Conservation (phyloP, 2,797 vertebrate species). For the Geotrypetes seraphini region DNA sequence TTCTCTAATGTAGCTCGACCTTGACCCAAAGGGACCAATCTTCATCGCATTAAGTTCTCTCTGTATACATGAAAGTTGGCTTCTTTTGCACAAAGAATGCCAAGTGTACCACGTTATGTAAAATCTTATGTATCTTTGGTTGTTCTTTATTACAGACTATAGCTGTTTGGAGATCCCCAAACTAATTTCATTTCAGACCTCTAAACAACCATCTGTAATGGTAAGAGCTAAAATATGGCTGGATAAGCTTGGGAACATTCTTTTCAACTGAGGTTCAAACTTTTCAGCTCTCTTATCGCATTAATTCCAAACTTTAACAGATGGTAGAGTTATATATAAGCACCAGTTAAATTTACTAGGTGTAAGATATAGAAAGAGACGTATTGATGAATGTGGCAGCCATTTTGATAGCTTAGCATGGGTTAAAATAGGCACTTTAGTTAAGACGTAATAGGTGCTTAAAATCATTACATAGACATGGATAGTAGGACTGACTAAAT, state of each 20-base stretch:
- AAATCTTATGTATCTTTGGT: slow-evolving; percentile 20
- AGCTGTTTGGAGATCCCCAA: slow-evolving; percentile 31
- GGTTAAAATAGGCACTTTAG: too few species aligned
- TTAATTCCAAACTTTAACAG: too few species aligned
- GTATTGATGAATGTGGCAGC: too few species aligned
- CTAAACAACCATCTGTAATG: slow-evolving; percentile 22
- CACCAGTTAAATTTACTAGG: too few species aligned
- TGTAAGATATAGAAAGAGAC: too few species aligned
- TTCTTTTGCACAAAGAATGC: slow-evolving; percentile 20
- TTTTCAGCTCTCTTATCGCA: too few species aligned
- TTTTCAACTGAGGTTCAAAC: too few species aligned
- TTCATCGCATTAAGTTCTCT: slow-evolving; percentile 39
- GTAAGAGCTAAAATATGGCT: slow-evolving; percentile 31
- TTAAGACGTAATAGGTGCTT: too few species aligned
- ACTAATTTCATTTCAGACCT: slow-evolving; percentile 33
- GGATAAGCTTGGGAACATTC: slow-evolving; percentile 18
- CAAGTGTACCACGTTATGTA: slow-evolving; percentile 21
- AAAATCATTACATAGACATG: too few species aligned
- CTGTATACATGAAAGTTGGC: slow-evolving; percentile 3
- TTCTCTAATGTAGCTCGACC: slow-evolving; percentile 24
- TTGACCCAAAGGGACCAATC: slow-evolving; percentile 29
- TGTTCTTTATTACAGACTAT: slow-evolving; percentile 26
- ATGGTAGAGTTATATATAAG: too few species aligned
- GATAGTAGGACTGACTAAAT: too few species aligned
- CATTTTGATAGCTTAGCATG: too few species aligned